These are phyloP conservation scores for Strigops habroptila DNA, from an alignment of 2,113 vertebrate genomes.

Conservation along the genomic window DNA sequence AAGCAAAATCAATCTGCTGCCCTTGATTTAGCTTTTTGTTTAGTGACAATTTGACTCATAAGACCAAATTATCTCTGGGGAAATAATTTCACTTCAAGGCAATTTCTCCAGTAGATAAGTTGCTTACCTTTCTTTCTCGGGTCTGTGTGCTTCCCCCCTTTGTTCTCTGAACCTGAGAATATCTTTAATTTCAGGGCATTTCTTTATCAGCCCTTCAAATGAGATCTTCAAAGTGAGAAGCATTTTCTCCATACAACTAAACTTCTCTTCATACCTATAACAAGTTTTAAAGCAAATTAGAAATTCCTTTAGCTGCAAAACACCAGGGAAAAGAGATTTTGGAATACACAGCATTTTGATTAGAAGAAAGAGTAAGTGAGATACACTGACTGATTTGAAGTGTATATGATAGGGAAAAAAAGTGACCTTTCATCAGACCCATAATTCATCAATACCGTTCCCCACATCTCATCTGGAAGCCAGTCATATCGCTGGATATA, in stretches of 20 bases:
- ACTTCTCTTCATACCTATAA: neutral
- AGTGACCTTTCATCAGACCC: neutral
- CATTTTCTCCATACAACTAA: neutral
- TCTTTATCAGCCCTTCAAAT: neutral
- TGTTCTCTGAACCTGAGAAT: conserved; percentile 9
- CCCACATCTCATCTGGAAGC: neutral
- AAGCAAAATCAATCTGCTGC: conserved; percentile 46
- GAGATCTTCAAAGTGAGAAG: neutral
- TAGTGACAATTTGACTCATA: conserved; percentile 27
- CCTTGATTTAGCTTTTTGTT: conserved; percentile 29
- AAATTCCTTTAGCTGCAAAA: conserved; percentile 2
- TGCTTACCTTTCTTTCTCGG: neutral
- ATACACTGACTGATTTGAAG: conserved; percentile 6
- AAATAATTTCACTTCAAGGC: conserved; percentile 44
- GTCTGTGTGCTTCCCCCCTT: neutral
- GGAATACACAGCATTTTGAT: neutral
- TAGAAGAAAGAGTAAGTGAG: conserved; percentile 27
- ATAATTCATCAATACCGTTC: conserved; percentile 18
- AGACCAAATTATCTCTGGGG: conserved; percentile 8
- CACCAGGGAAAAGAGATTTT: neutral
- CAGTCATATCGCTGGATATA: neutral
- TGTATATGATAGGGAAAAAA: neutral
- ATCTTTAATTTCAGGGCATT: neutral
- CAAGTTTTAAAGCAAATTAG: neutral
- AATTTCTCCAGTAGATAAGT: neutral